phyloP scores from a whole-genome alignment of 1,140 invertebrate genomes.

The Eufriesea mexicana region DNA sequence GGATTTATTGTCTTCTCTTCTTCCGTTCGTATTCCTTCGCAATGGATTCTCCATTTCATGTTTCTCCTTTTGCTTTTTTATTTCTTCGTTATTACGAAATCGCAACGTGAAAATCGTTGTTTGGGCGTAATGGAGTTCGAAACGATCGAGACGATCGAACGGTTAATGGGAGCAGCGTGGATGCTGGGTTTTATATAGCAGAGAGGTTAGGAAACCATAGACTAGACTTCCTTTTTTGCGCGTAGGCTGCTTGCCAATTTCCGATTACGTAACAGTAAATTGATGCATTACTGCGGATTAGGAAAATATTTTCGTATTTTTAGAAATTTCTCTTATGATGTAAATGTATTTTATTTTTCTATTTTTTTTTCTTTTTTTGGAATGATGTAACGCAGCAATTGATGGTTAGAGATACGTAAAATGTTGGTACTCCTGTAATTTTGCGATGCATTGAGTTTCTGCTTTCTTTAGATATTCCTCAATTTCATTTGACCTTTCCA shows the following conservation, averaged over 20 bases:
- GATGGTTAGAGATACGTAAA: neutral
- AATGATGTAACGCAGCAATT: neutral
- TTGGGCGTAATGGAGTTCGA: neutral
- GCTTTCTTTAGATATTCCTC: neutral
- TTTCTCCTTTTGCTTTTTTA: neutral
- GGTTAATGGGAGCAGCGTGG: neutral
- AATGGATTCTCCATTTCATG: too few relatives aligned
- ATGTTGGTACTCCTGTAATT: too few relatives aligned
- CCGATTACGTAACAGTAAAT: neutral
- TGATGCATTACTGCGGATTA: neutral
- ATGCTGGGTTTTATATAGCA: neutral
- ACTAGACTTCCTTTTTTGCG: conserved; percentile 1
- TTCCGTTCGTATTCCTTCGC: too few relatives aligned
- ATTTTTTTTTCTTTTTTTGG: neutral
- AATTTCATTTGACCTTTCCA: neutral
- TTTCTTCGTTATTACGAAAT: neutral
- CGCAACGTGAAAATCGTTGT: neutral
- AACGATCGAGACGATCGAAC: conserved; percentile 10
- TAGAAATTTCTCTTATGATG: neutral
- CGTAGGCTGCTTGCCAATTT: conserved; percentile 6
- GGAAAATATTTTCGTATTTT: neutral
- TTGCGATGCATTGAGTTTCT: neutral
- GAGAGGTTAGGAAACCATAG: neutral
- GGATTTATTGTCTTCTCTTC: too few relatives aligned
- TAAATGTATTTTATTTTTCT: neutral